A percentile compares a stretch with the other conserved stretches of the same genome.
Evolutionary conservation across 2,888 invertebrate genomes (phyloP).

Genomic region (Melieria omissa): DNA sequence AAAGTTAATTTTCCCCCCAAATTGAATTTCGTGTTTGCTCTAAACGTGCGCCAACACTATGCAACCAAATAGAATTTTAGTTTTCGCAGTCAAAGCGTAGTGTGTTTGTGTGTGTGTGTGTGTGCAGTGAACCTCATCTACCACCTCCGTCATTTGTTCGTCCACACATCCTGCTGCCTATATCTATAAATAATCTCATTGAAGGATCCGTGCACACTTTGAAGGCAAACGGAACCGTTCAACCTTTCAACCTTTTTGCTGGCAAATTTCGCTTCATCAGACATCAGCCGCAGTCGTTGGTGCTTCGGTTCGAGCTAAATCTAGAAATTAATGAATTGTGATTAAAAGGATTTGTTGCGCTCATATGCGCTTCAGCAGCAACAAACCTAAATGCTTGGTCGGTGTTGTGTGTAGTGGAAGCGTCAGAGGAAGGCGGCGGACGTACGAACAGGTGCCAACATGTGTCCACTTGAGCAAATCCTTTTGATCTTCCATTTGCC

Average conservation of each 20-base stretch:
- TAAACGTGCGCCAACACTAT: constrained; percentile 18
- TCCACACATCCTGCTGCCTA: not conserved
- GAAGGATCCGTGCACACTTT: too few species aligned
- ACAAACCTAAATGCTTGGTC: not conserved
- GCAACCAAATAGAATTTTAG: constrained; percentile 22
- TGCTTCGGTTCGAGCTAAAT: constrained; percentile 42
- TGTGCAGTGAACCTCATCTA: too few species aligned
- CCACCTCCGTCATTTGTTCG: not conserved
- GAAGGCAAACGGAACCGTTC: too few species aligned
- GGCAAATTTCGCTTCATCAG: too few species aligned
- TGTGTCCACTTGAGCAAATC: constrained; percentile 47
- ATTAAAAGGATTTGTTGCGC: constrained; percentile 59
- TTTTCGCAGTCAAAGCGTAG: not conserved
- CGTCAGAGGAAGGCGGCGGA: not conserved
- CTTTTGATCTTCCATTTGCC: constrained; percentile 56
- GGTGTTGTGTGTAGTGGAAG: too few species aligned
- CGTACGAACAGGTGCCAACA: constrained; percentile 24
- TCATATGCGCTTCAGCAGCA: constrained; percentile 42
- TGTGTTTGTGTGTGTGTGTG: too few species aligned
- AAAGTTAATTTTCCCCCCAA: constrained; percentile 21
- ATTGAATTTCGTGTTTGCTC: not conserved
- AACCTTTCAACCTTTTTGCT: too few species aligned
- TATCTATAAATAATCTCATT: not conserved
- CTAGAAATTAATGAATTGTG: constrained; percentile 60
- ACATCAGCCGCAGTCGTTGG: too few species aligned